Base-by-base conservation (phyloP, 2,797 vertebrate genomes). In the Chloroceryle inda region DNA sequence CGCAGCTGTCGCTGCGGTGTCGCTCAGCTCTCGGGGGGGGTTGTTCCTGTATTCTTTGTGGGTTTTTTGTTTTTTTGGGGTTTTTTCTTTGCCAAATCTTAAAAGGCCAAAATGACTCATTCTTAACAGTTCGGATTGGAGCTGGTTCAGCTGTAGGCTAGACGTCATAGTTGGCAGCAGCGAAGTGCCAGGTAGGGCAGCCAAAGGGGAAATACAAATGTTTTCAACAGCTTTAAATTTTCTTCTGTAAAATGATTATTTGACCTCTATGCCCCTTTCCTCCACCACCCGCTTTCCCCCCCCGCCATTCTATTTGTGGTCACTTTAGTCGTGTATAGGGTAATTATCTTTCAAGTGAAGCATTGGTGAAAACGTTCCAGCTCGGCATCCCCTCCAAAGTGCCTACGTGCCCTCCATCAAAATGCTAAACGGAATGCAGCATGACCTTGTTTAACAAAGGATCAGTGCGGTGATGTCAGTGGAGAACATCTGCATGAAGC, bases 161-260 rank as follows among this genome's bases (percentile, higher is more conserved):
- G n/a, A 18, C 40, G 31, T 90, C 88, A 84, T 4, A 15, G n/a
- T 0, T 87, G 84, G 89, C 94, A 93, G 71, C 63, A 23, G 50
- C 7, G 6, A 4, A 16, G 24, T 29, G 40, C 69, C 68, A 38
- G 63, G 42, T 63, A 74, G 88, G 69, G 18, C 88, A 88, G 92
- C 79, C 92, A 79, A 67, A 91, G 74, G 67, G 59, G 84, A 87
- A 40, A 55, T 13, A 13, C 27, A 75, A 77, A 42, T 31, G 62
- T 20, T 72, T 38, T 6, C 71, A 79, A 63, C 33, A 58, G 79
- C 38, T 55, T 69, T 76, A 67, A 11, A 21, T 59, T 35, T 61
- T 12, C 11, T 21, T 44, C 6, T 40, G 33, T 42, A 29, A 73
- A 76, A 37, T 31, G 47, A 10, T 58, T 33, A 5, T 21, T 49